These are phyloP conservation scores for Halictus ligatus DNA, from an alignment of 2,888 invertebrate species.

Conservation along the genomic window DNA sequence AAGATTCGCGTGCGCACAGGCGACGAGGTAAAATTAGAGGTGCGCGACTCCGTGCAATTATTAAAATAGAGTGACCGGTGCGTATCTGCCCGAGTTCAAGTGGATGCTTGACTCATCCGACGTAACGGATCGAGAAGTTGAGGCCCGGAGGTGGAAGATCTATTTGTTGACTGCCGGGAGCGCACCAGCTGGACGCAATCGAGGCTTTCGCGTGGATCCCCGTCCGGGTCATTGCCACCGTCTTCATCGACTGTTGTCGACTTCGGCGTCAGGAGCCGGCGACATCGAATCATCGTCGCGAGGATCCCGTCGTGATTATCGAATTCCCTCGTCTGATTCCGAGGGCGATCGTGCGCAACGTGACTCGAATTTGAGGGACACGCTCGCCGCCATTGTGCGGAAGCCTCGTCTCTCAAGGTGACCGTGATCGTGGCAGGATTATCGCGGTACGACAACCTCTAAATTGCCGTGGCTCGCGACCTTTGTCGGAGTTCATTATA, in stretches of 20 bases:
- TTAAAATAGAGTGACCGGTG: conserved; percentile 56
- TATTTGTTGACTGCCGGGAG: conserved; percentile 54
- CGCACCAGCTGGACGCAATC: conserved; percentile 64
- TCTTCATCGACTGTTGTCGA: conserved; percentile 55
- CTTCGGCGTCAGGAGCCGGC: conserved; percentile 44
- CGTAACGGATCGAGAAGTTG: conserved; percentile 23
- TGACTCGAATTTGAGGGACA: conserved; percentile 30
- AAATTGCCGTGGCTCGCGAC: neutral
- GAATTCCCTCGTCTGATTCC: conserved; percentile 41
- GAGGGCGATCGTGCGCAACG: conserved; percentile 40
- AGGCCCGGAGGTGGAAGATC: conserved; percentile 53
- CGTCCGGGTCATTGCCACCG: conserved; percentile 64
- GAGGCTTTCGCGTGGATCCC: conserved; percentile 30
- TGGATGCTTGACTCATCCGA: conserved; percentile 43
- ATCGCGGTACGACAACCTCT: neutral
- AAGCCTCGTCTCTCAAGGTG: conserved; percentile 12
- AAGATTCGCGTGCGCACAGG: neutral
- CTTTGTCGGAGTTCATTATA: no score
- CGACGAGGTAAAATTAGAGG: conserved; percentile 60
- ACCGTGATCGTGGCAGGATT: neutral
- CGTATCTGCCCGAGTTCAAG: conserved; percentile 15
- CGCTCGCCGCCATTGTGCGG: neutral
- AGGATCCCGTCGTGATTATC: conserved; percentile 52
- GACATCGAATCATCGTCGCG: conserved; percentile 44
- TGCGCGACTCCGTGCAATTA: conserved; percentile 42